phyloP scores from a whole-genome alignment of 1,140 invertebrate genomes.

The Cataglyphis hispanica region DNA sequence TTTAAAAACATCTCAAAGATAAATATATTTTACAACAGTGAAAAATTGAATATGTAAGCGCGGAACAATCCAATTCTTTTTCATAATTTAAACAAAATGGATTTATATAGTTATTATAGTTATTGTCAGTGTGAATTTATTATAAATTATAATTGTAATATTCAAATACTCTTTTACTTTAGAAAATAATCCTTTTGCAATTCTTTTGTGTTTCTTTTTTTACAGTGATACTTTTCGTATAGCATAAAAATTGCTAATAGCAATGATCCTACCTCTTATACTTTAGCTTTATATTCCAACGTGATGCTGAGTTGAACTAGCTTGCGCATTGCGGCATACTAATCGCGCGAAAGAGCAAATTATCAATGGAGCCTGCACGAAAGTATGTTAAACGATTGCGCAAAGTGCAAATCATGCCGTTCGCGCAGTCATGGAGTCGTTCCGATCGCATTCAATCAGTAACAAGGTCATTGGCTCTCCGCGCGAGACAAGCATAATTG shows the following conservation, averaged over 20 bases:
- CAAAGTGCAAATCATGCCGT: constrained; percentile 54
- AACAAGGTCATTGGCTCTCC: constrained; percentile 60
- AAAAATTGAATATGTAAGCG: not conserved
- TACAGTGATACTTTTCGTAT: not conserved
- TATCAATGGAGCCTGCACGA: constrained; percentile 35
- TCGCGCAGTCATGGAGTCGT: constrained; percentile 21
- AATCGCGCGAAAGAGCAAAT: constrained; percentile 2
- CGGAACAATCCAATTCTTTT: not conserved
- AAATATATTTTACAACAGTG: not conserved
- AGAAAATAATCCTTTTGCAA: too few species aligned
- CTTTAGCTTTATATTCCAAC: not conserved
- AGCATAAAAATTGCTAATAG: not conserved
- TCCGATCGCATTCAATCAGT: constrained; percentile 50
- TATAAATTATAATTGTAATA: not conserved
- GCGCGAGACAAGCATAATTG: constrained; percentile 54
- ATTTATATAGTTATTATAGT: not conserved
- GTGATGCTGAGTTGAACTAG: not conserved
- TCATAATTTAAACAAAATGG: not conserved
- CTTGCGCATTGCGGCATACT: not conserved
- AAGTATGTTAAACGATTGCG: constrained; percentile 53
- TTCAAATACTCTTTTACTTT: too few species aligned
- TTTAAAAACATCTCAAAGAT: not conserved
- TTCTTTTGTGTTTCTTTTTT: too few species aligned
- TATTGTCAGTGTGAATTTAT: not conserved
- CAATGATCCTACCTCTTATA: not conserved